phyloP scores from a whole-genome alignment of 2,888 invertebrate species.

The Napeogenes sylphis region DNA sequence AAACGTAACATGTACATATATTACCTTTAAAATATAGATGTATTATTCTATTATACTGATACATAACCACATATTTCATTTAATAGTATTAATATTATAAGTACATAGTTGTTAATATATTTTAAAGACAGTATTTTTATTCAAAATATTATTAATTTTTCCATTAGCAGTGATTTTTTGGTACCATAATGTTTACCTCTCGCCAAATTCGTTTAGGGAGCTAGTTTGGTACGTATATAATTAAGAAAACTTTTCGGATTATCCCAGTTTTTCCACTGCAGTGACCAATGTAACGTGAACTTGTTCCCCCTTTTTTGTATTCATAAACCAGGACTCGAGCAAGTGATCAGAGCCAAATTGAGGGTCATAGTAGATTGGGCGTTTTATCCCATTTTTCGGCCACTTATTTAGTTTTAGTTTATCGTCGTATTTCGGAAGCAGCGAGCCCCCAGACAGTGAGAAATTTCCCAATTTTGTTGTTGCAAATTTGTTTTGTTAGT shows the following conservation, averaged over 20 bases:
- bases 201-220: conserved; percentile 71
- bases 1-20: too few relatives aligned
- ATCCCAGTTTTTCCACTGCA: conserved; percentile 68
- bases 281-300: conserved; percentile 44
- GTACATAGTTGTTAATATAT: too few relatives aligned
- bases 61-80: too few relatives aligned
- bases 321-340: conserved; percentile 21
- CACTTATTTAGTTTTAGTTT: conserved; percentile 72
- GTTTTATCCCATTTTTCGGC: conserved; percentile 61
- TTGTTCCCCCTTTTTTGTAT: conserved; percentile 34
- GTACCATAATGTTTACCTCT: conserved; percentile 40
- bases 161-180: background rate
- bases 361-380: conserved; percentile 47
- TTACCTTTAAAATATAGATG: too few relatives aligned
- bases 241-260: conserved; percentile 75
- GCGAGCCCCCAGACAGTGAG: conserved; percentile 66
- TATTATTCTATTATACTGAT: too few relatives aligned
- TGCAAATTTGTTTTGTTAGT: conserved; percentile 66
- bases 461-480: conserved; percentile 72
- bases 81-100: too few relatives aligned
- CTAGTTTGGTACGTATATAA: conserved; percentile 69
- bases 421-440: conserved; percentile 59
- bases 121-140: background rate
- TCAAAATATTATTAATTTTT: background rate
- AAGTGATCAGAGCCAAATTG: conserved; percentile 31